Evolutionary conservation across 2,797 vertebrate genomes (phyloP), one percentile per base, ranked within the genome.

Genomic region (Ibycter americanus): DNA sequence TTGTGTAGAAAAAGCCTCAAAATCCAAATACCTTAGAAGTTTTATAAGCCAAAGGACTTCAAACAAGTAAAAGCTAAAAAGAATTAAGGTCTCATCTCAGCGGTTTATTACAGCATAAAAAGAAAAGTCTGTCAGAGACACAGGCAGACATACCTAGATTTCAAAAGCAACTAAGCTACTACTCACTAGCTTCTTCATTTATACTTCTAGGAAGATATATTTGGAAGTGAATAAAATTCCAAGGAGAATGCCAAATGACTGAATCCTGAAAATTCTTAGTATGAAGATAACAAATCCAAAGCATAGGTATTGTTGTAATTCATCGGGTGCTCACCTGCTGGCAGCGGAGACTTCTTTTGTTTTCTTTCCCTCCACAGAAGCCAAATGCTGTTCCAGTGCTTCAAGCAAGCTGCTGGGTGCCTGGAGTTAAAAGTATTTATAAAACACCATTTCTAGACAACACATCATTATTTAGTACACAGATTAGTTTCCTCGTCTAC

Each of bases 291-390:
- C 34, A 85, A 68, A 47, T 70, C 29, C n/a, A 17, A 56, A 54
- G n/a, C 22, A 36, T 0, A 1, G 19, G 40, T 51, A 61, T 4
- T 3, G 3, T 0, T 83, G 79, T 34, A 67, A 80, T 87, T 87
- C 52, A 12, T 1, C 44, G 15, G 9, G 25, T n/a, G 29, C 96
- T 96, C 98, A 99, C 99, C 99, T 98, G 97, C 98, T 99, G 98
- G 99, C 98, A 97, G 99, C 98, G 2, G 98, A 99, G 88, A 99
- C 80, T 74, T 99, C 98, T 97, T 99, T 99, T 85, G 99, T 99
- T 97, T 99, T 99, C 97, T 99, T 99, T 84, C 99, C 99, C 98
- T 99, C 99, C 97, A 99, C 98, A 90, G 99, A 99, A 96, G 98
- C 99, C 98, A 99, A 98, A 97, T 99, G 99, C 93, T 99, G 99